Percentiles rank a stretch among this genome's conserved stretches.
Evolutionary conservation across 2,888 invertebrate species (phyloP).

Genomic region (Dermolepida albohirtum): DNA sequence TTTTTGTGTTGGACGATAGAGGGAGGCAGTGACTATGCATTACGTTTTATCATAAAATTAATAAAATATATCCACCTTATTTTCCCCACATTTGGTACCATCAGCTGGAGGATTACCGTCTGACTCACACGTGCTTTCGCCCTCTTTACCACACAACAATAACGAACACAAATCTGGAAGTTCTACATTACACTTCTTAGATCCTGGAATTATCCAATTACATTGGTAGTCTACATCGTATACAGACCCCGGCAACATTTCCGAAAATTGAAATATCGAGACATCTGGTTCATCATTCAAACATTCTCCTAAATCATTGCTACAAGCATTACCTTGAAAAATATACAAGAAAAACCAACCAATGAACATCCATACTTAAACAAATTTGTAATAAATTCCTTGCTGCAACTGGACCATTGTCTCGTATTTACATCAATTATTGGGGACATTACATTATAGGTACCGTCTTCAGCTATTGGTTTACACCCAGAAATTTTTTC

Average conservation of each 20-base stretch:
- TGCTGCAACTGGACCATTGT: constrained; percentile 72
- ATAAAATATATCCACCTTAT: constrained; percentile 64
- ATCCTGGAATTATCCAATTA: constrained; percentile 61
- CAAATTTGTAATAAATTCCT: constrained; percentile 68
- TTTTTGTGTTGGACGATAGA: no score
- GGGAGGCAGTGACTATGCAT: no score
- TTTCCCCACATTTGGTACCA: constrained; percentile 74
- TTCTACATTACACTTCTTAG: constrained; percentile 56
- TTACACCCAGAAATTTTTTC: constrained; percentile 62
- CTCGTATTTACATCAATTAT: constrained; percentile 67
- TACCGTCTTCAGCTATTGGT: constrained; percentile 65
- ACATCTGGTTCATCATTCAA: constrained; percentile 73
- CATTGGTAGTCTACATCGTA: constrained; percentile 77
- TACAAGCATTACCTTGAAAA: constrained; percentile 51
- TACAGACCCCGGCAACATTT: constrained; percentile 74
- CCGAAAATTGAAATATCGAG: constrained; percentile 67
- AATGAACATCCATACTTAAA: constrained; percentile 66
- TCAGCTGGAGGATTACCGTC: constrained; percentile 72
- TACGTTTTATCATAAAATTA: no score
- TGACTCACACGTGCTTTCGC: constrained; percentile 65
- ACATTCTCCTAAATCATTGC: constrained; percentile 75
- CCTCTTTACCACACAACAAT: constrained; percentile 67
- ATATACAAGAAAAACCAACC: background rate
- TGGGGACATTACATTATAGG: constrained; percentile 72
- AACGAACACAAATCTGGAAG: constrained; percentile 64